Conservation (phyloP, 2,888 invertebrate genomes). For the Philhelius pedissequus region DNA sequence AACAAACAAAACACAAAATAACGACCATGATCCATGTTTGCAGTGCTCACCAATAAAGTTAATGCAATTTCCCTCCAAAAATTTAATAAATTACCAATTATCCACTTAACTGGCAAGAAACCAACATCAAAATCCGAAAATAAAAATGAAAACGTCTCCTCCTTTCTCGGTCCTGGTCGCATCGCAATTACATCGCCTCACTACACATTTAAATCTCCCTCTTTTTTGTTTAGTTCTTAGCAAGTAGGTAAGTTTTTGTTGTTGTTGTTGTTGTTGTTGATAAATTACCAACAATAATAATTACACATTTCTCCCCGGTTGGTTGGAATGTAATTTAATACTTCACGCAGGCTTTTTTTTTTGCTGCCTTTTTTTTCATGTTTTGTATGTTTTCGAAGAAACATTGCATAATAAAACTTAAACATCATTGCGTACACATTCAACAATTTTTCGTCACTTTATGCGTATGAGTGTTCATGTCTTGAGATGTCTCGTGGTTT, state of each 20-base stretch:
- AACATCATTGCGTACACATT: conserved; percentile 21
- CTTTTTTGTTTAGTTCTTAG: background rate
- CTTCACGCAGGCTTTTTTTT: conserved; percentile 49
- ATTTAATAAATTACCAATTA: conserved; percentile 64
- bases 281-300: conserved; percentile 66
- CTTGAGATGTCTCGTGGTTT: background rate
- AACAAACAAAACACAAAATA: background rate
- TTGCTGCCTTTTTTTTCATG: background rate
- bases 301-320: conserved; percentile 63
- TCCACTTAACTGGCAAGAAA: conserved; percentile 47
- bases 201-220: conserved; percentile 6
- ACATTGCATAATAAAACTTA: conserved; percentile 53
- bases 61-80: conserved; percentile 46
- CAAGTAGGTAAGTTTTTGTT: background rate
- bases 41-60: conserved; percentile 37
- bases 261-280: conserved; percentile 17
- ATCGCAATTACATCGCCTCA: conserved; percentile 3
- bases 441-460: conserved; percentile 39
- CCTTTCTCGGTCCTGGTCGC: conserved; percentile 11
- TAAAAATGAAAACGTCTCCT: conserved; percentile 20
- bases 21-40: conserved; percentile 4
- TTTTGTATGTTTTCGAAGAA: conserved; percentile 19
- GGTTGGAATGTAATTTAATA: conserved; percentile 62
- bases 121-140: background rate
- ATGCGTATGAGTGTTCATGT: background rate